Evolutionary conservation across 2,888 invertebrate species (phyloP).

Genomic region (Dorcus parallelipipedus): DNA sequence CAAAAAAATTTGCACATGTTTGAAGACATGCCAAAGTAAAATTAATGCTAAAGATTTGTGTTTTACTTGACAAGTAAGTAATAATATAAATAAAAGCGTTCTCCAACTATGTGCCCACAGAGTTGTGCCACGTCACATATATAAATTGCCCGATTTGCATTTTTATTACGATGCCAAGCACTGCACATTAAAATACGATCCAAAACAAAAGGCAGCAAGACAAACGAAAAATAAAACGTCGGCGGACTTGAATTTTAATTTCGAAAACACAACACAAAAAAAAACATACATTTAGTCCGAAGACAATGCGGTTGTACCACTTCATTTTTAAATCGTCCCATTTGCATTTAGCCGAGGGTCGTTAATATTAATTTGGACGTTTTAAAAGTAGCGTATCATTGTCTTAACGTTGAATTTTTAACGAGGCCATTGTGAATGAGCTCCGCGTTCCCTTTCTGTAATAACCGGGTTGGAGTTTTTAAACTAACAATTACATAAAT

Average conservation of each 20-base stretch:
- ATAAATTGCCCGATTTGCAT: conserved; percentile 17
- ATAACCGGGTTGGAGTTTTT: background rate
- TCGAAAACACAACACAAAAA: conserved; percentile 25
- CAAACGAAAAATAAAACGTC: conserved; percentile 42
- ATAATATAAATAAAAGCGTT: no score
- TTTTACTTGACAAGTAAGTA: no score
- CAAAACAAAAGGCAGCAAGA: conserved; percentile 40
- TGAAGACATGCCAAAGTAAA: no score
- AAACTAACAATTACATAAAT: no score
- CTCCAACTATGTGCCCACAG: no score
- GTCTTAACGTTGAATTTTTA: conserved; percentile 13
- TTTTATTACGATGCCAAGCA: conserved; percentile 28
- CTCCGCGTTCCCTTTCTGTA: background rate
- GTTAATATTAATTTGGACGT: conserved; percentile 18
- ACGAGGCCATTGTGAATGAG: conserved; percentile 11
- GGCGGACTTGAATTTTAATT: conserved; percentile 45
- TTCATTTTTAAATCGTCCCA: conserved; percentile 21
- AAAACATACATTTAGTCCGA: conserved; percentile 12
- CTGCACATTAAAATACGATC: conserved; percentile 38
- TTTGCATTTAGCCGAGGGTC: conserved; percentile 16
- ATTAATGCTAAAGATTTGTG: no score
- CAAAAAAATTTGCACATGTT: no score
- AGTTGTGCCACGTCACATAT: background rate
- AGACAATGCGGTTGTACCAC: conserved; percentile 18
- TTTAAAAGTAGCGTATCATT: conserved; percentile 14